These are phyloP conservation scores for Graphium colonna DNA, from an alignment of 2,888 invertebrate genomes.

Conservation along the genomic window DNA sequence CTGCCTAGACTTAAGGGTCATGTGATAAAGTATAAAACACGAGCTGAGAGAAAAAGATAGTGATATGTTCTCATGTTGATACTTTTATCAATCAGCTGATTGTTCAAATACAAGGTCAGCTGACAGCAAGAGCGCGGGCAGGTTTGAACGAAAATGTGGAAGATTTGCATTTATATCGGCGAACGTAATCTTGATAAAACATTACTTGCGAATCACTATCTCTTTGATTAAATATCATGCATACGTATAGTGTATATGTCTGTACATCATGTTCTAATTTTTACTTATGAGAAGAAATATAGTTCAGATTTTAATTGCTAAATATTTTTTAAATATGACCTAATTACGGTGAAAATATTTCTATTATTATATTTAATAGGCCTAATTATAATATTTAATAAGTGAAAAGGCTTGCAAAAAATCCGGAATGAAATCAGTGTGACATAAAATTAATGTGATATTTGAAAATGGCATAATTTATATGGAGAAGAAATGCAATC, in stretches of 20 bases:
- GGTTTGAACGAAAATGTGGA: conserved; percentile 28
- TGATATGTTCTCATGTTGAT: conserved; percentile 27
- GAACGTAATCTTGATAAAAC: conserved; percentile 18
- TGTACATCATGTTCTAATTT: conserved; percentile 27
- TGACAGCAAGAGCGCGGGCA: conserved; percentile 39
- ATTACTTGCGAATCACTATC: conserved; percentile 16
- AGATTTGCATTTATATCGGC: conserved; percentile 25
- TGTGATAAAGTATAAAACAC: conserved; percentile 42
- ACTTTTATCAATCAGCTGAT: conserved; percentile 38
- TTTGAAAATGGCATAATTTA: too few species aligned
- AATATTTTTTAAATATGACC: too few species aligned
- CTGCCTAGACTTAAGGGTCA: conserved; percentile 32
- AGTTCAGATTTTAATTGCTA: too few species aligned
- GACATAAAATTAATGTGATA: too few species aligned
- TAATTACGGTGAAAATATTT: too few species aligned
- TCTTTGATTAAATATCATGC: conserved; percentile 33
- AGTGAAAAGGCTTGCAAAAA: too few species aligned
- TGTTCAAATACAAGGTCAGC: conserved; percentile 36
- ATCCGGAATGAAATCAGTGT: too few species aligned
- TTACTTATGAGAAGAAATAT: background rate
- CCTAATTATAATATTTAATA: too few species aligned
- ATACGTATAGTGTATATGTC: conserved; percentile 19
- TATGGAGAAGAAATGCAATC: too few species aligned
- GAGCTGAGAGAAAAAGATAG: conserved; percentile 42
- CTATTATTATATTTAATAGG: too few species aligned